Evolutionary conservation across 2,797 vertebrate genomes (phyloP).

Genomic region (Oceanodroma leucorhoa): DNA sequence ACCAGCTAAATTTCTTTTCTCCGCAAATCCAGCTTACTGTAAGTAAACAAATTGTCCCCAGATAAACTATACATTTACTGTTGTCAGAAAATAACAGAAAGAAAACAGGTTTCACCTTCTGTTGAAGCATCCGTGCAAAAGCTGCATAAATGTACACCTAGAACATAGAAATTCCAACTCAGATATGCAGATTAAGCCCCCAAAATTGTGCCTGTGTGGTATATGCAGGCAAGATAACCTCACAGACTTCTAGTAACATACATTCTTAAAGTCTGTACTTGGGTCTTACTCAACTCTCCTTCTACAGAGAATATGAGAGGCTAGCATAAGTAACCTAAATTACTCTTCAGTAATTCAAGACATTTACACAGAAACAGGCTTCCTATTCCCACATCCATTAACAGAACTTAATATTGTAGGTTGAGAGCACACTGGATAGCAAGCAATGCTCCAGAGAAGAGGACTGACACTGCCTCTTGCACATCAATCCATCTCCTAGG

Average conservation of each 20-base stretch:
- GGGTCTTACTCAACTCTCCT: neutral
- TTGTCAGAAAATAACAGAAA: neutral
- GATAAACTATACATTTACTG: neutral
- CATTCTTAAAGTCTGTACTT: neutral
- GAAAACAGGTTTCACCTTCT: neutral
- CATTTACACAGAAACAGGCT: neutral
- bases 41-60: neutral
- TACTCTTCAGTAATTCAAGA: neutral
- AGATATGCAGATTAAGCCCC: neutral
- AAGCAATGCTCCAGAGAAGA: neutral
- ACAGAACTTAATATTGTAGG: neutral
- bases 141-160: neutral
- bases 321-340: neutral
- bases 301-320: neutral
- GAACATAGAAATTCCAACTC: neutral
- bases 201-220: too few relatives aligned
- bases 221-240: neutral
- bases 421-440: neutral
- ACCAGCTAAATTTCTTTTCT: neutral
- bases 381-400: neutral
- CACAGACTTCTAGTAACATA: neutral
- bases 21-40: neutral
- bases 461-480: neutral
- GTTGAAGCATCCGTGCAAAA: neutral
- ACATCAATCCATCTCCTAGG: neutral